A percentile compares a stretch with the other conserved stretches of the same genome.
phyloP scores from a whole-genome alignment of 1,140 invertebrate species.

The Cotesia typhae region DNA sequence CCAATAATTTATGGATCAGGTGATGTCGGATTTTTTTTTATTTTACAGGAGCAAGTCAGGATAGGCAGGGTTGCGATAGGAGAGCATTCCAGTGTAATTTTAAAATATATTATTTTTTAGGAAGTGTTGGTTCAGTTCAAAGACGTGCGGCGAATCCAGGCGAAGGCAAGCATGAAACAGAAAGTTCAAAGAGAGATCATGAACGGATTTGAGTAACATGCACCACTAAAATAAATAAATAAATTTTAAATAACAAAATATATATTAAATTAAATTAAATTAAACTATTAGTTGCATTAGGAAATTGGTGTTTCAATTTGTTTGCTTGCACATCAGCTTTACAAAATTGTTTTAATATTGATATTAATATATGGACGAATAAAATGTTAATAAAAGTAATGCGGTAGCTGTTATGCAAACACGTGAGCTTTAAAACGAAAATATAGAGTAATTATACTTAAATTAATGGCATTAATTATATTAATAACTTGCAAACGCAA shows the following conservation, averaged over 20 bases:
- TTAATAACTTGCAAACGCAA: background rate
- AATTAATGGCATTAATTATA: background rate
- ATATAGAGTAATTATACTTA: background rate
- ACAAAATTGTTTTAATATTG: conserved; percentile 8
- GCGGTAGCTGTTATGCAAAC: conserved; percentile 3
- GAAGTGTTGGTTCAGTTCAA: conserved; percentile 54
- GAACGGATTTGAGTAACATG: conserved; percentile 60
- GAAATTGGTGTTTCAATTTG: conserved; percentile 8
- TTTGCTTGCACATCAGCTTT: conserved; percentile 7
- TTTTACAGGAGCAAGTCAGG: conserved; percentile 12
- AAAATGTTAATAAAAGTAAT: background rate
- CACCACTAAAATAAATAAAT: conserved; percentile 41
- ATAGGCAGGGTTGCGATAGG: conserved; percentile 37
- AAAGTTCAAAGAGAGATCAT: conserved; percentile 64
- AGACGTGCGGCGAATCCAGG: conserved; percentile 63
- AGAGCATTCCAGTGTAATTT: conserved; percentile 36
- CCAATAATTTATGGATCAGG: conserved; percentile 31
- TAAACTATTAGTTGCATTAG: background rate
- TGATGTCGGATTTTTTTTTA: conserved; percentile 23
- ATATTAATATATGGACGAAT: background rate
- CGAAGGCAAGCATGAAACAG: conserved; percentile 66
- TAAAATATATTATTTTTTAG: conserved; percentile 11
- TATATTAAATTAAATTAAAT: conserved; percentile 17
- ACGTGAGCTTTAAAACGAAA: conserved; percentile 5
- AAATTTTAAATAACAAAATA: conserved; percentile 31